Percentiles rank a stretch among this genome's conserved stretches.
These are phyloP conservation scores for Aptenodytes forsteri DNA, from an alignment of 2,113 vertebrate genomes.

Conservation along the genomic window DNA sequence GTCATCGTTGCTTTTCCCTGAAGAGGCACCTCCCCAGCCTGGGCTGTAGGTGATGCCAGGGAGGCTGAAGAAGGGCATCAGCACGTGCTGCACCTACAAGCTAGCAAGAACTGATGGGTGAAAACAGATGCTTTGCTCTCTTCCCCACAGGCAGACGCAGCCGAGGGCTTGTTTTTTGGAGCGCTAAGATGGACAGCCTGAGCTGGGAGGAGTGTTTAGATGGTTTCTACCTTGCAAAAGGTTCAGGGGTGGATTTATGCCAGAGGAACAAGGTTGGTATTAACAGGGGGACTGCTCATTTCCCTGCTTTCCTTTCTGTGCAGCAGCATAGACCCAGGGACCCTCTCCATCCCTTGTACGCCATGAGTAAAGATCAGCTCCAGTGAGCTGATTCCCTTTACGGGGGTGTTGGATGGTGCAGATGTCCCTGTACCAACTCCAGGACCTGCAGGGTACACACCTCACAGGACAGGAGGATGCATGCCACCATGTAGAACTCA, in stretches of 20 bases:
- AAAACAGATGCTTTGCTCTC: background rate
- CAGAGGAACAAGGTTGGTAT: background rate
- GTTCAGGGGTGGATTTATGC: background rate
- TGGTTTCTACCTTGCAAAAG: background rate
- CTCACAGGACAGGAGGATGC: slow-evolving; percentile 62
- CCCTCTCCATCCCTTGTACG: background rate
- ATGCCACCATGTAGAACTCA: slow-evolving; percentile 49
- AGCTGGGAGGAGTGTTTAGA: background rate
- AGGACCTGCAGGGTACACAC: background rate
- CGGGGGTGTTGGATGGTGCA: background rate
- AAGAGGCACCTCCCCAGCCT: background rate
- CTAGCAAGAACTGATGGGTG: background rate
- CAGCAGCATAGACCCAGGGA: background rate
- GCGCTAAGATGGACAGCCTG: background rate
- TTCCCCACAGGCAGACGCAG: background rate
- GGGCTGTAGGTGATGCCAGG: background rate
- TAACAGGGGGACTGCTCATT: background rate
- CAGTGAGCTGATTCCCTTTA: background rate
- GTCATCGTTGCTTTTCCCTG: background rate
- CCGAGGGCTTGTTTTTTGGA: background rate
- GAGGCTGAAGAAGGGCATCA: background rate
- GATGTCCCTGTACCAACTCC: background rate
- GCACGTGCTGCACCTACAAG: background rate
- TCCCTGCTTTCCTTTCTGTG: background rate
- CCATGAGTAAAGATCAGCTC: background rate